A percentile compares a stretch with the other conserved stretches of the same genome.
Conservation (phyloP, 2,113 vertebrate species). For the Glaucidium brasilianum region DNA sequence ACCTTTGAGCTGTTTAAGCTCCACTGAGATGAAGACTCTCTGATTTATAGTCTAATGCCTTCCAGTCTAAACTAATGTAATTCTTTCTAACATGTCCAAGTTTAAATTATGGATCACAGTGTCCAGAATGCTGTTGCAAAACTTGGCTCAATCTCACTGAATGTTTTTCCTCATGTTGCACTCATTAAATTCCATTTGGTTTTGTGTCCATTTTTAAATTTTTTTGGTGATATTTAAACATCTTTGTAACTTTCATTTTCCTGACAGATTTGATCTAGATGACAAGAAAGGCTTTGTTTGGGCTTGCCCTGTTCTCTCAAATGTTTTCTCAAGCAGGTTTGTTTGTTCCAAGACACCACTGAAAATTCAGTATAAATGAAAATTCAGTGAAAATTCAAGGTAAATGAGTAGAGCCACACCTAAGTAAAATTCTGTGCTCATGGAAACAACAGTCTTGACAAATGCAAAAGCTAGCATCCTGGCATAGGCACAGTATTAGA, state of each 20-base stretch:
- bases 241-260: not conserved
- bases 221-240: not conserved
- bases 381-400: not conserved
- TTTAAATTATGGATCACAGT: slow-evolving; percentile 18
- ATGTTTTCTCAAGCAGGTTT: not conserved
- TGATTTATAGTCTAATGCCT: slow-evolving; percentile 35
- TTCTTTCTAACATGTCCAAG: slow-evolving; percentile 28
- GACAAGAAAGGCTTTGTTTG: not conserved
- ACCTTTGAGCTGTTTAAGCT: slow-evolving; percentile 40
- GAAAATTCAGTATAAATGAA: not conserved
- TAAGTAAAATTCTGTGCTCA: not conserved
- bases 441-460: not conserved
- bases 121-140: not conserved
- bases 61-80: slow-evolving; percentile 19
- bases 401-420: not conserved
- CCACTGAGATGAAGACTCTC: not conserved
- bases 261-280: not conserved
- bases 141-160: not conserved
- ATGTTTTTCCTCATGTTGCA: not conserved
- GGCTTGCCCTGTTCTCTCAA: not conserved
- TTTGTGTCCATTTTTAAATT: not conserved
- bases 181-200: not conserved
- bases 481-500: not conserved
- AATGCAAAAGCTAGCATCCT: not conserved
- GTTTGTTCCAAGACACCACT: not conserved